A percentile compares a stretch with the other conserved stretches of the same genome.
Evolutionary conservation across 1,140 invertebrate species (phyloP).

Genomic region (Ceratina japonica): DNA sequence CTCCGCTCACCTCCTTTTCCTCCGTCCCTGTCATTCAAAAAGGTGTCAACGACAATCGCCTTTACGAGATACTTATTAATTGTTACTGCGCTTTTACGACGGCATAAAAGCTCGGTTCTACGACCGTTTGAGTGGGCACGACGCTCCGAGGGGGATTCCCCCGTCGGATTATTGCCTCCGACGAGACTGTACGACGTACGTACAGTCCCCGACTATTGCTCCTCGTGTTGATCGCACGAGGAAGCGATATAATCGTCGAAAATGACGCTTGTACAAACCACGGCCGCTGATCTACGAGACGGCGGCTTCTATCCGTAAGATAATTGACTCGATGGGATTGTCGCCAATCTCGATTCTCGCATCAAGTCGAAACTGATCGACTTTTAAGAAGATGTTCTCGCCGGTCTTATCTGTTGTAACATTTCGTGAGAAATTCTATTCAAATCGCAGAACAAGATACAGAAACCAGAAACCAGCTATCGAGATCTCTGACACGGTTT

Average conservation of each 20-base stretch:
- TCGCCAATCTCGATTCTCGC: no score
- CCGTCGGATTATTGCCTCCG: slow-evolving; percentile 73
- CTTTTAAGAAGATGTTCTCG: no score
- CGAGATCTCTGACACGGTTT: neutral
- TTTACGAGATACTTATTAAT: slow-evolving; percentile 81
- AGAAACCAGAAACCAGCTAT: no score
- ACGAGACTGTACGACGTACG: slow-evolving; percentile 55
- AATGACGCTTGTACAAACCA: no score
- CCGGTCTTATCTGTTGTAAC: no score
- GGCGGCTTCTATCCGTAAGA: no score
- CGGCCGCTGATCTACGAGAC: no score
- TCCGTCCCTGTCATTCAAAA: slow-evolving; percentile 78
- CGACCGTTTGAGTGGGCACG: slow-evolving; percentile 74
- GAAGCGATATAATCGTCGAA: slow-evolving; percentile 26
- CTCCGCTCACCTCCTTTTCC: slow-evolving; percentile 49
- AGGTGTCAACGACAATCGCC: slow-evolving; percentile 79
- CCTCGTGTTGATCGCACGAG: slow-evolving; percentile 37
- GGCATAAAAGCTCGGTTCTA: slow-evolving; percentile 77
- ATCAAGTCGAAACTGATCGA: no score
- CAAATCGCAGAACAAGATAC: no score
- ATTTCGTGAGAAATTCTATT: no score
- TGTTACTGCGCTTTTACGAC: slow-evolving; percentile 79
- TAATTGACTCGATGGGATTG: no score
- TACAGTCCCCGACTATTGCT: slow-evolving; percentile 40
- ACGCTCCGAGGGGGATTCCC: slow-evolving; percentile 64